These are phyloP conservation scores for Aegotheles bennettii DNA, from an alignment of 2,113 vertebrate genomes.

Conservation along the genomic window DNA sequence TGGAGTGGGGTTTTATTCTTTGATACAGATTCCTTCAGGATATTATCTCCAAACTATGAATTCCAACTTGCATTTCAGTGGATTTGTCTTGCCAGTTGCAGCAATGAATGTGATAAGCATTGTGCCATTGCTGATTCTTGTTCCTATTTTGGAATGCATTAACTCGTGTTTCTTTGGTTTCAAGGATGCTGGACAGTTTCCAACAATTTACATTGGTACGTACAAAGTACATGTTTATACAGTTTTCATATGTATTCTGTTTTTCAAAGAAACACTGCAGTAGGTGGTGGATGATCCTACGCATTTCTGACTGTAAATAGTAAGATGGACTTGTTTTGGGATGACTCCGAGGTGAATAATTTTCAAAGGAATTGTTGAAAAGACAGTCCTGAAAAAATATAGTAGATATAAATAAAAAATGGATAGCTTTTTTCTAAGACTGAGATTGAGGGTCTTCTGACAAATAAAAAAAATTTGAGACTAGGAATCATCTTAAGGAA, in stretches of 20 bases:
- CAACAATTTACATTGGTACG: slow-evolving; percentile 81
- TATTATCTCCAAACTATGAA: slow-evolving; percentile 94
- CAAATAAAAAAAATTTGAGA: not conserved
- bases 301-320: not conserved
- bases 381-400: not conserved
- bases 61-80: slow-evolving; percentile 83
- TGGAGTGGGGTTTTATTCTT: not conserved
- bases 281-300: not conserved
- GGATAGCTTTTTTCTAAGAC: not conserved
- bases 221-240: not conserved
- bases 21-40: slow-evolving; percentile 85
- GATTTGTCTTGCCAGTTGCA: slow-evolving; percentile 83
- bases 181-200: slow-evolving; percentile 66
- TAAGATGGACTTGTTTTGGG: not conserved
- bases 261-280: not conserved
- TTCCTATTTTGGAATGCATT: slow-evolving; percentile 82
- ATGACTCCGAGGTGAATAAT: not conserved
- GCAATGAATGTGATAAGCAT: slow-evolving; percentile 87
- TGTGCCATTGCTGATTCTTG: slow-evolving; percentile 81
- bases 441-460: not conserved
- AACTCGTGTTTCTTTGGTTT: slow-evolving; percentile 66
- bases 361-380: not conserved
- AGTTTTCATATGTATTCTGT: not conserved
- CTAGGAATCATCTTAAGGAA: not conserved
- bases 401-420: not conserved